Percentiles rank a stretch among this genome's conserved stretches.
Evolutionary conservation across 2,113 vertebrate species (phyloP).

Genomic region (Girardinichthys multiradiatus): DNA sequence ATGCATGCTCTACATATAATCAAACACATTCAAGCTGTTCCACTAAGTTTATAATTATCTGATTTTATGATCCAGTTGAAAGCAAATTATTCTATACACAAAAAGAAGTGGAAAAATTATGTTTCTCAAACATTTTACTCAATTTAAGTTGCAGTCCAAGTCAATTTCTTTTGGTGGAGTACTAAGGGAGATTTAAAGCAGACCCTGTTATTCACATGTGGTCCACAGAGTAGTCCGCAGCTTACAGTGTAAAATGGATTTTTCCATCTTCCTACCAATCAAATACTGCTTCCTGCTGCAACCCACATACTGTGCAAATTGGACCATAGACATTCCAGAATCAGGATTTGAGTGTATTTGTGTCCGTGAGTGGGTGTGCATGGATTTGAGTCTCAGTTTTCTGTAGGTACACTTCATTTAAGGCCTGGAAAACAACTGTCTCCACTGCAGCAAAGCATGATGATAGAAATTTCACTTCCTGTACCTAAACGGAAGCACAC

Average conservation of each 20-base stretch:
- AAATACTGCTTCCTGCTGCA: conserved; percentile 20
- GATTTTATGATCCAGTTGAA: not conserved
- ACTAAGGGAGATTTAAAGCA: not conserved
- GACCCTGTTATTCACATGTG: conserved; percentile 1
- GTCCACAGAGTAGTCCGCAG: not conserved
- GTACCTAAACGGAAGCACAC: conserved; percentile 7
- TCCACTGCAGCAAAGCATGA: conserved; percentile 35
- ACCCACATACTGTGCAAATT: conserved; percentile 35
- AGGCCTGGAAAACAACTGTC: conserved; percentile 35
- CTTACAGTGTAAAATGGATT: conserved; percentile 43
- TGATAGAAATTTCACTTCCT: conserved; percentile 36
- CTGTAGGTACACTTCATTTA: conserved; percentile 26
- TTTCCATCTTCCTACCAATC: conserved; percentile 23
- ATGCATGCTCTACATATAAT: not conserved
- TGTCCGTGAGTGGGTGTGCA: conserved; percentile 1
- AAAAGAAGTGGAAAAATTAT: not conserved
- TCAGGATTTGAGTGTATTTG: conserved; percentile 16
- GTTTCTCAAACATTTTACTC: not conserved
- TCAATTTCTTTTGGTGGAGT: not conserved
- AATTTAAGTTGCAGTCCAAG: not conserved
- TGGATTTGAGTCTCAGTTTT: conserved; percentile 12
- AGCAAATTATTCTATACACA: not conserved
- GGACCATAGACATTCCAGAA: conserved; percentile 26
- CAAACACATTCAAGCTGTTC: not conserved
- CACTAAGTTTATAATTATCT: not conserved